Conservation (phyloP, 1,140 invertebrate species). For the Popillia japonica region DNA sequence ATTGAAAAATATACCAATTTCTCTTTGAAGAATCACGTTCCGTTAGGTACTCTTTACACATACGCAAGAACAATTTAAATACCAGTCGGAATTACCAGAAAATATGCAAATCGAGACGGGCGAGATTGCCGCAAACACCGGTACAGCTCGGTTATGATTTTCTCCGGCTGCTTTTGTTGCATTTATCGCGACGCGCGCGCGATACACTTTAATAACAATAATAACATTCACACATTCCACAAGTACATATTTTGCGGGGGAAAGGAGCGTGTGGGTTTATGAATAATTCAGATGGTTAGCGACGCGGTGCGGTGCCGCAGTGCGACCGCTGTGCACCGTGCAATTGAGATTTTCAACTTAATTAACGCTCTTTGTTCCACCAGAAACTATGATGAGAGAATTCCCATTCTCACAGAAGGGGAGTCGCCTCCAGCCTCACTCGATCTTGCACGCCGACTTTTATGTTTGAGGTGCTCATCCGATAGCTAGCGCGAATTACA, state of each 20-base stretch:
- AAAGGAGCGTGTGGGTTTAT: background rate
- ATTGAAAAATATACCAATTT: no score
- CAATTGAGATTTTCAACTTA: slow-evolving; percentile 4
- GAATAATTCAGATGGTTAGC: slow-evolving; percentile 1
- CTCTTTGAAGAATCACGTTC: no score
- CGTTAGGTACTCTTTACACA: no score
- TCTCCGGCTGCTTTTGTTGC: background rate
- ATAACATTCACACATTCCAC: slow-evolving; percentile 5
- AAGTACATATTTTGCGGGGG: background rate
- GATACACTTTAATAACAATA: background rate
- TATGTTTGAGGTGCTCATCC: background rate
- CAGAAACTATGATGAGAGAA: slow-evolving; percentile 10
- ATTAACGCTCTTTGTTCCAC: slow-evolving; percentile 4
- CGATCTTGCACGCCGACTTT: background rate
- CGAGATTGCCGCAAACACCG: background rate
- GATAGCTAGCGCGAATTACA: background rate
- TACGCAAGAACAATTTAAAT: background rate
- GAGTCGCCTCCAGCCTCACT: background rate
- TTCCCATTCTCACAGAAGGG: slow-evolving; percentile 3
- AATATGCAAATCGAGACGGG: background rate
- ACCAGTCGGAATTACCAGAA: background rate
- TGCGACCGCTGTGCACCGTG: slow-evolving; percentile 6
- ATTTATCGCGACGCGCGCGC: background rate
- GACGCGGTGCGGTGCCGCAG: background rate
- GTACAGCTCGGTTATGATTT: background rate